Conservation (phyloP, 2,113 vertebrate genomes). For the Corythaixoides concolor region DNA sequence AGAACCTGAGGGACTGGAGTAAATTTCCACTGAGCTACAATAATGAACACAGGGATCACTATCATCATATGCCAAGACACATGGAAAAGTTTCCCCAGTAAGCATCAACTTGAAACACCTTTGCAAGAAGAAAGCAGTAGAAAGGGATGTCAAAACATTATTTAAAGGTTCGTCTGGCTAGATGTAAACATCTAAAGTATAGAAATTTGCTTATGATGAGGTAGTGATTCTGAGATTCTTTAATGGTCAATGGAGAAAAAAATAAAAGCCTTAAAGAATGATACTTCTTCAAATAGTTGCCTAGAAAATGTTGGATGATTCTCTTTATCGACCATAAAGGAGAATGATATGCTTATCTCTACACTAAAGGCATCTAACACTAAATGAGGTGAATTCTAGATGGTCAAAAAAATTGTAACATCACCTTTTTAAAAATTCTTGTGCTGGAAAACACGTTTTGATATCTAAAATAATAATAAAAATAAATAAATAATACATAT, state of each 20-base stretch:
- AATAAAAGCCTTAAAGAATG: background rate
- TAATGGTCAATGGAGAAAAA: background rate
- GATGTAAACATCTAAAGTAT: background rate
- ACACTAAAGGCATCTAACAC: background rate
- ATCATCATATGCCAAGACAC: background rate
- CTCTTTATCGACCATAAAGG: background rate
- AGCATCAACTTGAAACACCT: background rate
- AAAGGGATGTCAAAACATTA: background rate
- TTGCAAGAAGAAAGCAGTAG: background rate
- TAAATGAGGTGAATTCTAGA: background rate
- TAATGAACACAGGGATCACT: background rate
- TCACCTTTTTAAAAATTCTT: background rate
- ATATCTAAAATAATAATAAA: background rate
- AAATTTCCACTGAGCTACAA: background rate
- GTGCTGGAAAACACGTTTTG: background rate
- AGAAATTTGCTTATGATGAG: background rate
- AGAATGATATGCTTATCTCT: background rate
- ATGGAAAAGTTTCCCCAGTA: background rate
- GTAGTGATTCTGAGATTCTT: background rate
- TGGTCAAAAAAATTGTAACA: background rate
- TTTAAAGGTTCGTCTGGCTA: background rate
- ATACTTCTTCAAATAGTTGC: background rate
- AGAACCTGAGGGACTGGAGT: background rate
- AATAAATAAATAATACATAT: background rate
- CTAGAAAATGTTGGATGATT: background rate